Evolutionary conservation across 2,113 vertebrate genomes (phyloP).

Genomic region (Elanus axillaris): DNA sequence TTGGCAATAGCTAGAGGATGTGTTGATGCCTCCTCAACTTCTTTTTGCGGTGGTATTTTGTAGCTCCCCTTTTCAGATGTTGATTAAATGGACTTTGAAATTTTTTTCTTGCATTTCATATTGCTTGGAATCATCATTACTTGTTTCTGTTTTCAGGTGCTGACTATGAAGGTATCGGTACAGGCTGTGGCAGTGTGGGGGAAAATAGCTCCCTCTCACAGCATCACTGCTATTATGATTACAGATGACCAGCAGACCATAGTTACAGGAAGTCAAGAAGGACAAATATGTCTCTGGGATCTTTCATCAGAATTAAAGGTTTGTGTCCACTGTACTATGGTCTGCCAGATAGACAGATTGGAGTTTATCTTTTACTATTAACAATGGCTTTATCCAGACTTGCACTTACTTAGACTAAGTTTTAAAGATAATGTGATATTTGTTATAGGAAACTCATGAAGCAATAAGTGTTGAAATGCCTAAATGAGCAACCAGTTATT

Average conservation of each 20-base stretch:
- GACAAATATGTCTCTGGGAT: slow-evolving; percentile 80
- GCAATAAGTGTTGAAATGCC: background rate
- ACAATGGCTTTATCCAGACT: background rate
- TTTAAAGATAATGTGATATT: background rate
- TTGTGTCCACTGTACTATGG: background rate
- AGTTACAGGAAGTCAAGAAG: slow-evolving; percentile 79
- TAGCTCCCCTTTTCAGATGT: background rate
- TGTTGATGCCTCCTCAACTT: background rate
- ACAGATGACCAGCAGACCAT: slow-evolving; percentile 79
- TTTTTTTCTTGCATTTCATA: background rate
- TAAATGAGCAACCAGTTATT: background rate
- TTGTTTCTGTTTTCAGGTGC: slow-evolving; percentile 14
- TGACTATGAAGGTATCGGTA: slow-evolving; percentile 55
- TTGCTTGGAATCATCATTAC: background rate
- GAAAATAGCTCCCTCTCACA: slow-evolving; percentile 73
- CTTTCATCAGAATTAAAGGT: slow-evolving; percentile 78
- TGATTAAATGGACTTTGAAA: background rate
- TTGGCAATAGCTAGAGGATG: background rate
- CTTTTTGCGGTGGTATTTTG: background rate
- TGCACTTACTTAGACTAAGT: background rate
- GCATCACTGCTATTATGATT: slow-evolving; percentile 78
- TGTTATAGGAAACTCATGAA: background rate
- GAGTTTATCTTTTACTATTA: background rate
- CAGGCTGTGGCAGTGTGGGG: slow-evolving; percentile 75
- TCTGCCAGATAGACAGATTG: background rate